These are phyloP conservation scores for Rhamphomyia laevipes DNA, from an alignment of 2,888 invertebrate species.

Conservation along the genomic window DNA sequence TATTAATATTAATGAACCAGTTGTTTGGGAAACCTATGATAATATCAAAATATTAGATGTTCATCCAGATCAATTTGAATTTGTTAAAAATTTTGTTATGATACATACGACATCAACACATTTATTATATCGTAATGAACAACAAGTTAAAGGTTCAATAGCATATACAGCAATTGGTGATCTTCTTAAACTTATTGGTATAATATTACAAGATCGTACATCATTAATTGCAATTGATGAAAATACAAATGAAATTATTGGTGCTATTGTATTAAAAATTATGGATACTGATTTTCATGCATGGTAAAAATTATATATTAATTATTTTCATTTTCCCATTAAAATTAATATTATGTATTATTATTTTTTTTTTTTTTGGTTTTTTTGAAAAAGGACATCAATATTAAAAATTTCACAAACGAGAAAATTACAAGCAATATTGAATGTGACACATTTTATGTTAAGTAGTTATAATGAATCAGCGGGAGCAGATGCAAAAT, in stretches of 20 bases:
- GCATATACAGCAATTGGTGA: too few relatives aligned
- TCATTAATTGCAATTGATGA: not conserved
- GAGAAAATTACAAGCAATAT: too few relatives aligned
- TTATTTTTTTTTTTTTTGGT: not conserved
- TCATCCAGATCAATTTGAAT: not conserved
- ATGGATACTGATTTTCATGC: not conserved
- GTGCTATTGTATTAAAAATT: not conserved
- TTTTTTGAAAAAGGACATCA: too few relatives aligned
- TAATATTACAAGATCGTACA: too few relatives aligned
- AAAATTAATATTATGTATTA: not conserved
- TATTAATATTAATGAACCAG: not conserved
- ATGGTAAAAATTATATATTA: not conserved
- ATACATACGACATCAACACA: too few relatives aligned
- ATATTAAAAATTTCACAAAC: not conserved
- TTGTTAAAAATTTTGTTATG: not conserved
- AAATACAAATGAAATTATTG: not conserved
- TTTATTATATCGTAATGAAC: too few relatives aligned
- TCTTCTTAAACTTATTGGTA: too few relatives aligned
- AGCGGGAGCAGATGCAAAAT: too few relatives aligned
- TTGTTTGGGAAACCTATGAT: not conserved
- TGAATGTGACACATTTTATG: too few relatives aligned
- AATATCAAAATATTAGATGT: not conserved
- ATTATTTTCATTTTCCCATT: not conserved
- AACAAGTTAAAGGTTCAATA: too few relatives aligned
- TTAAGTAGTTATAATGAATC: too few relatives aligned